Base-by-base conservation (phyloP, 1,140 invertebrate genomes). In the Dufourea novaeangliae region DNA sequence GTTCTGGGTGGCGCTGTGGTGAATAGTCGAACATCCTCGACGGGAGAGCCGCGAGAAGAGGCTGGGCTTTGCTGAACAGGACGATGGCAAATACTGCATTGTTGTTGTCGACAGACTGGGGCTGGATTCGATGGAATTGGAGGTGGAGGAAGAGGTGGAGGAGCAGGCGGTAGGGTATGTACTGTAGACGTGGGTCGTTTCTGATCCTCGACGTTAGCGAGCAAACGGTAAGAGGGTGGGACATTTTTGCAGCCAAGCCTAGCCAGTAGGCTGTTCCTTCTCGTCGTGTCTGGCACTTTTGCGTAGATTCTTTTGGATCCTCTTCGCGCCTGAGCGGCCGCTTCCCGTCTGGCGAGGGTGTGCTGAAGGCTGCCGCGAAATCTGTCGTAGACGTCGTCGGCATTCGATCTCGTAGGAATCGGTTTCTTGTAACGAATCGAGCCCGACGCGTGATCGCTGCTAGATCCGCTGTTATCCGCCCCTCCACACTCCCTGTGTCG, bases 291-390 rank as follows among this genome's bases (percentile, higher is more conserved):
- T 10, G 3, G 44, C 1, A 2, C 2, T 12, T 7, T 6, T 6
- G 0, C 20, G 11, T 3, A 25, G 4, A 7, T 2, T 10, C 25
- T 54, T 5, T 7, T 12, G 20, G 32, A 63, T 2, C 29, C 56
- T 10, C 12, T 68, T 68, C 25, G 32, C 8, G 4, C 32, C 10
- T 27, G 59, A 5, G 50, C 29, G 8, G 61, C 37, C 11, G 61
- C 37, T 7, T 80, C 73, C 20, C 67, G 41, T 32, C 79, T 77
- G 11, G 72, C 68, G 11, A 80, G 27, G 20, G 75, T 83, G 57
- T 83, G 74, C 39, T 83, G 80, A n/a, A 83, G 44, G 5, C 27
- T 63, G 0, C 80, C 80, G 1, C 78, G 66, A 11, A 83, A 83
- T 56, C 80, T 68, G 32, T 76, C 32, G 62, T 83, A 83, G 0